Evolutionary conservation across 2,113 vertebrate species (phyloP).

Genomic region (Poeciliopsis turrubarensis): DNA sequence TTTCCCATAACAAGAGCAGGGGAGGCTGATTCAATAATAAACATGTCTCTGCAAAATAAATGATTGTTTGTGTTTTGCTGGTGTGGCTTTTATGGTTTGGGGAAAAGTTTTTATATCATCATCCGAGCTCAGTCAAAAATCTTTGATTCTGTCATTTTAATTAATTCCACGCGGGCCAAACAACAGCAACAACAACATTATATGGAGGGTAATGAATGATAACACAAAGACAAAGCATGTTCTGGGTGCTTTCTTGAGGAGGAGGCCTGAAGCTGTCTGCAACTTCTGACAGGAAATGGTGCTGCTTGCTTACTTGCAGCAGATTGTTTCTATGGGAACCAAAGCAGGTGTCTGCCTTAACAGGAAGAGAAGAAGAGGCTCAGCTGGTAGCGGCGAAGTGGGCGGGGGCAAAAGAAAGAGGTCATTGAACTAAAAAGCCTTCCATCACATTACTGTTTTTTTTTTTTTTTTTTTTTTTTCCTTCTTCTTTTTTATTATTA

Average conservation of each 20-base stretch:
- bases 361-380: slow-evolving; percentile 70
- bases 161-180: background rate
- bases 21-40: slow-evolving; percentile 54
- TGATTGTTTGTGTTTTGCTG: slow-evolving; percentile 45
- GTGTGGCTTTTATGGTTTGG: slow-evolving; percentile 25
- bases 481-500: too few species aligned
- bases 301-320: slow-evolving; percentile 34
- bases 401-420: slow-evolving; percentile 48
- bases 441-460: slow-evolving; percentile 18
- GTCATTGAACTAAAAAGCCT: slow-evolving; percentile 46
- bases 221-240: slow-evolving; percentile 10
- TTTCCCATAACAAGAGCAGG: slow-evolving; percentile 36
- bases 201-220: slow-evolving; percentile 2
- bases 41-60: slow-evolving; percentile 30
- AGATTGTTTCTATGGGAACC: slow-evolving; percentile 72
- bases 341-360: slow-evolving; percentile 72
- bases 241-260: slow-evolving; percentile 17
- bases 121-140: slow-evolving; percentile 9
- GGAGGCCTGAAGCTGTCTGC: slow-evolving; percentile 25
- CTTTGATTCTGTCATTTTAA: slow-evolving; percentile 1
- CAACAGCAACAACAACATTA: background rate
- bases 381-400: slow-evolving; percentile 44
- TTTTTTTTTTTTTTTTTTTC: background rate
- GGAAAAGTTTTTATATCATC: slow-evolving; percentile 34
- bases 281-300: slow-evolving; percentile 68